A percentile compares a stretch with the other conserved stretches of the same genome.
phyloP scores from a whole-genome alignment of 2,888 invertebrate genomes.

The Nymphalis c-album region DNA sequence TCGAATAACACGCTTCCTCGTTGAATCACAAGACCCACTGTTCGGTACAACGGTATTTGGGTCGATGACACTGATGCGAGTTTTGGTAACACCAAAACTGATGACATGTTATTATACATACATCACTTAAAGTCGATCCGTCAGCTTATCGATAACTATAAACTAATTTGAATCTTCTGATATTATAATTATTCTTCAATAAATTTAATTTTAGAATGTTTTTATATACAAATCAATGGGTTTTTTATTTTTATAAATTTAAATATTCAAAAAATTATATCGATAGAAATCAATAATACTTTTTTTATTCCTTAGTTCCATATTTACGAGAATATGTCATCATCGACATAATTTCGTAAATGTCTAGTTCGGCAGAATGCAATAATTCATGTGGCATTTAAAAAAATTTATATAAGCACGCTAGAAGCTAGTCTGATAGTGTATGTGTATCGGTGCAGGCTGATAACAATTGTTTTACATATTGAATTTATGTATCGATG shows the following conservation, averaged over 20 bases:
- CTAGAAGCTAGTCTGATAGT: background rate
- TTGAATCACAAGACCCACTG: slow-evolving; percentile 67
- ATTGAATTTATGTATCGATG: slow-evolving; percentile 30
- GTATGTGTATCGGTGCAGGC: background rate
- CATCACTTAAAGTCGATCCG: slow-evolving; percentile 11
- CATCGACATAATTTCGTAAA: too few species aligned
- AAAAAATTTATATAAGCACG: background rate
- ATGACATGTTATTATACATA: slow-evolving; percentile 16
- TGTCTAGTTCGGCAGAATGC: too few species aligned
- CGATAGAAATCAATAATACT: too few species aligned
- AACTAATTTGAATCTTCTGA: background rate
- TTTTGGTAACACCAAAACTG: slow-evolving; percentile 41
- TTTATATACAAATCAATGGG: too few species aligned
- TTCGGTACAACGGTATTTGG: slow-evolving; percentile 62
- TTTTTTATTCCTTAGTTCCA: too few species aligned
- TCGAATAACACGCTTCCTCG: slow-evolving; percentile 68
- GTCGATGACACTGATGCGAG: slow-evolving; percentile 57
- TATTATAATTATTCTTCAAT: too few species aligned
- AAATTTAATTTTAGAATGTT: too few species aligned
- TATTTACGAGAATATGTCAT: too few species aligned
- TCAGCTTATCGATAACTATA: slow-evolving; percentile 1
- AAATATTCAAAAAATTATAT: too few species aligned
- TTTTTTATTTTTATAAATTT: too few species aligned
- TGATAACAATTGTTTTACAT: slow-evolving; percentile 31
- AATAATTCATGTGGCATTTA: background rate